Evolutionary conservation across 2,113 vertebrate genomes (phyloP), one percentile per base, ranked within the genome.

Genomic region (Rattus rattus): DNA sequence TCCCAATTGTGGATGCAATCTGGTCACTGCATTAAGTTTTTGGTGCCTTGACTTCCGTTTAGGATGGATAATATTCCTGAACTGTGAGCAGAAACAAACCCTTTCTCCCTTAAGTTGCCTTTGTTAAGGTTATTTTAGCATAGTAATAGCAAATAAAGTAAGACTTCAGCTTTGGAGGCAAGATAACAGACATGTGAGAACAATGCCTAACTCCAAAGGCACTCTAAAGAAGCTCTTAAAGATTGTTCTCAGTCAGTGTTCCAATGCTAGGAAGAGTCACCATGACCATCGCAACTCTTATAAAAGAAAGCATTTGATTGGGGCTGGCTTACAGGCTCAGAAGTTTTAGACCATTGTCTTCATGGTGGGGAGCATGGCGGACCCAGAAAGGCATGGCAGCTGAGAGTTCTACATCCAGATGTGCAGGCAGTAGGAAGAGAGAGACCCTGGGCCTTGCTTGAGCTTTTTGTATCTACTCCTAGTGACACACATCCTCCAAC

Each of bases 211-310:
- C 96, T 98, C 97, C 97, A 98, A 97, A 98, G 98, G 97, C 98
- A 98, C 96, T 96, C 96, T 98, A 98, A 98, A 98, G 98, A 98
- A 97, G 97, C 98, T 95, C 97, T 95, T 97, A 94, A 95, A 95
- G 90, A 97, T 96, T 30, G 26, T 52, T 43, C 47, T 33, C 6
- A 8, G 47, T 79, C 47, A 52, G 47, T 52, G 47, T 79, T 52
- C 76, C 16, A 30, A 2, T 14, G 75, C 28, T 77, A 13, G 4
- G 47, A 79, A 47, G 70, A 72, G 70, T n/a, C 36, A 72, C 36
- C 33, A 8, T 43, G 72, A 43, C n/a, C 72, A 39, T 22, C 19
- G 72, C 69, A n/a, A n/a, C 14, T 70, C 33, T n/a, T n/a, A 72
- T 72, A 72, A 72, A 72, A 72, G 33, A 72, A 72, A n/a, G 69